Percentiles rank a stretch among this genome's conserved stretches.
phyloP scores from a whole-genome alignment of 2,113 vertebrate genomes.

The Anas platyrhynchos region DNA sequence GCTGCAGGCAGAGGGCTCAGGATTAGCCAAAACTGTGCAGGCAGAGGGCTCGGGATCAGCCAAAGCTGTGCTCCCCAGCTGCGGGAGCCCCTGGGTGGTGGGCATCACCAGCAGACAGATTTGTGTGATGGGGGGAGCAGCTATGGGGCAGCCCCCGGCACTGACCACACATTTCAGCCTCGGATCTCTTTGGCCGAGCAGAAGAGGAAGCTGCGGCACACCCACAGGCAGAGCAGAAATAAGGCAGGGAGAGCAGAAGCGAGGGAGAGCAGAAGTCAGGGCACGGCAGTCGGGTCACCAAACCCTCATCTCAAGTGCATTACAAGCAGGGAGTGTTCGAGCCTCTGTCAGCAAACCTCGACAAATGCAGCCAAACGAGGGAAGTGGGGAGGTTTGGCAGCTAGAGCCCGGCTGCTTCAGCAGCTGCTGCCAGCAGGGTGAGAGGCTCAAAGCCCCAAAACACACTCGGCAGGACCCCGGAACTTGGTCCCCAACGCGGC shows the following conservation, averaged over 20 bases:
- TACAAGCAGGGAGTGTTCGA: neutral
- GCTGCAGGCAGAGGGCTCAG: neutral
- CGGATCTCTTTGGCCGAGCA: neutral
- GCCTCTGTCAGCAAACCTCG: neutral
- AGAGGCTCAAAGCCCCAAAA: neutral
- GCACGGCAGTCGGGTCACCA: fast-evolving
- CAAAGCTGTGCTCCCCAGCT: fast-evolving
- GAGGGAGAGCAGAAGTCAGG: neutral
- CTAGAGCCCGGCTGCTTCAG: fast-evolving
- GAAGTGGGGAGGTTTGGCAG: neutral
- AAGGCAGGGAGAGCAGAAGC: neutral
- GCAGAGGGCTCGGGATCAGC: neutral
- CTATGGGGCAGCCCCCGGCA: neutral
- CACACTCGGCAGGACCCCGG: neutral
- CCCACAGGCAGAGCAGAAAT: neutral
- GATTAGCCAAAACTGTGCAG: neutral
- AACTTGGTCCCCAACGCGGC: neutral
- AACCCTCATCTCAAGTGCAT: neutral
- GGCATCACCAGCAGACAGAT: fast-evolving
- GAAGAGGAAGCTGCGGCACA: neutral
- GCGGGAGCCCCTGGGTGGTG: fast-evolving
- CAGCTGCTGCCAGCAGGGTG: neutral
- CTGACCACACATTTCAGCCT: neutral
- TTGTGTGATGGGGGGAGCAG: neutral
- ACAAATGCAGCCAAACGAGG: neutral